Percentiles rank a stretch among this genome's conserved stretches.
Evolutionary conservation across 2,888 invertebrate genomes (phyloP).

Genomic region (Cantharis rufa): DNA sequence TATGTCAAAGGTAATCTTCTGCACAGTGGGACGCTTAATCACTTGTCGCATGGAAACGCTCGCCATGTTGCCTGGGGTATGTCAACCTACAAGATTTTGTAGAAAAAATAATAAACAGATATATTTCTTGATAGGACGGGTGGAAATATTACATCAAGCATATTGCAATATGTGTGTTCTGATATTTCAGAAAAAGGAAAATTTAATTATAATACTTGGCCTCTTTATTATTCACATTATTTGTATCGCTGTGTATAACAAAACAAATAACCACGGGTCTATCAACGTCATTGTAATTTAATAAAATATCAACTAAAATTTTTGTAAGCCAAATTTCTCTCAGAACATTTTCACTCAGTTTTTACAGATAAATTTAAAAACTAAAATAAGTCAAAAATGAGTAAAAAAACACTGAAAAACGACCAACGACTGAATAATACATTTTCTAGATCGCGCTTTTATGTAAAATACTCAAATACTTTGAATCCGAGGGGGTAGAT

Average conservation of each 20-base stretch:
- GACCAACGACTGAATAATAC: too few relatives aligned
- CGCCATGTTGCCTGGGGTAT: constrained; percentile 13
- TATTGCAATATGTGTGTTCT: not conserved
- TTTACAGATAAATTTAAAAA: too few relatives aligned
- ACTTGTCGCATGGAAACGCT: constrained; percentile 36
- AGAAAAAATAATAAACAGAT: constrained; percentile 10
- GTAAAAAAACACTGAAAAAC: too few relatives aligned
- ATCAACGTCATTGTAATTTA: too few relatives aligned
- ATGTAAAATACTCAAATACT: too few relatives aligned
- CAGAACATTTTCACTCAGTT: too few relatives aligned
- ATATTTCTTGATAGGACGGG: not conserved
- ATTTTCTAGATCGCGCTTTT: too few relatives aligned
- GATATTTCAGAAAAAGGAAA: not conserved
- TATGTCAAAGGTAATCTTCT: constrained; percentile 34
- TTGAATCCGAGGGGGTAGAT: too few relatives aligned
- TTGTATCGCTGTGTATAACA: not conserved
- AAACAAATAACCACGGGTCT: too few relatives aligned
- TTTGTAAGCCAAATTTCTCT: too few relatives aligned
- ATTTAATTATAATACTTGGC: not conserved
- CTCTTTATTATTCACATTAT: not conserved
- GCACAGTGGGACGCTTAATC: constrained; percentile 36
- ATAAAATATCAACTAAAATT: too few relatives aligned
- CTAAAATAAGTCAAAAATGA: too few relatives aligned
- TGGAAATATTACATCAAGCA: not conserved
- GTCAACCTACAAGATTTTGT: constrained; percentile 20